These are phyloP conservation scores for Amblyopsis hoosieri DNA, from an alignment of 2,797 vertebrate genomes.

Conservation along the genomic window DNA sequence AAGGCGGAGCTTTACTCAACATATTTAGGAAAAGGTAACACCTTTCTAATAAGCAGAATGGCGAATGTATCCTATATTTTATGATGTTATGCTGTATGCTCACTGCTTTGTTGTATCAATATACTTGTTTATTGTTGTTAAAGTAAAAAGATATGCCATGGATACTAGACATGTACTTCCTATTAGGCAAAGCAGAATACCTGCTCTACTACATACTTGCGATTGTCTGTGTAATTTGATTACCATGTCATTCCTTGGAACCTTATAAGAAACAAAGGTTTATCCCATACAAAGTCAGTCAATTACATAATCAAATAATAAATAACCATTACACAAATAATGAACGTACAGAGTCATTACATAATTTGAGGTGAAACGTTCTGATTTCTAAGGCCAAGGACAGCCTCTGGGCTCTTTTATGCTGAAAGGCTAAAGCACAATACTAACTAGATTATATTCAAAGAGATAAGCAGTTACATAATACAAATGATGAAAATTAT, in stretches of 20 bases:
- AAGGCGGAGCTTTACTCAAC: constrained; percentile 29
- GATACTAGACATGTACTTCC: not conserved
- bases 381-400: constrained; percentile 8
- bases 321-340: not conserved
- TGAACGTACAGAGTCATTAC: constrained; percentile 9
- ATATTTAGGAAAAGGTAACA: not conserved
- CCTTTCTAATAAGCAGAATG: constrained; percentile 5
- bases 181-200: constrained; percentile 39
- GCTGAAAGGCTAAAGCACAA: constrained; percentile 3
- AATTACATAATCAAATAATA: not conserved
- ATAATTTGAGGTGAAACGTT: constrained; percentile 30
- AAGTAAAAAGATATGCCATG: not conserved
- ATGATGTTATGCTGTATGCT: not conserved
- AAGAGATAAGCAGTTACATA: no score
- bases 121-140: not conserved
- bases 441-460: no score
- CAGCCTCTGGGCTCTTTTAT: constrained; percentile 1
- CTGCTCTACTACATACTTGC: constrained; percentile 65
- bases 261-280: no score
- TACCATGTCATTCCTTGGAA: not conserved
- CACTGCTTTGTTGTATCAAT: not conserved
- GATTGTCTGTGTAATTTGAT: not conserved
- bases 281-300: constrained; percentile 3
- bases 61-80: constrained; percentile 15
- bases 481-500: no score